Evolutionary conservation across 1,140 invertebrate genomes (phyloP).

Genomic region (Tenebrio molitor): DNA sequence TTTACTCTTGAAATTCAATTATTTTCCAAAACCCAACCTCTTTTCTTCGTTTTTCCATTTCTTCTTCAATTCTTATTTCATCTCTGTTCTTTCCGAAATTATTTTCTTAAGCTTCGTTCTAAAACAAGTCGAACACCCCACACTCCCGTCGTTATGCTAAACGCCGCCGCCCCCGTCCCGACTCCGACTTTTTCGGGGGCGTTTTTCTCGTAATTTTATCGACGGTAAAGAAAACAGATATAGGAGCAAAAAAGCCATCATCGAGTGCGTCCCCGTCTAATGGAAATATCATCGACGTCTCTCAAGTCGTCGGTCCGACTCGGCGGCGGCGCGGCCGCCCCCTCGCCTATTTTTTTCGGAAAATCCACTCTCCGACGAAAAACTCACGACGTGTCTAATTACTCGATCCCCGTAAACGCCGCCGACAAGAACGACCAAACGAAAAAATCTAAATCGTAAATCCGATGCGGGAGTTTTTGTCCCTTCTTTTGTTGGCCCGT

Average conservation of each 20-base stretch:
- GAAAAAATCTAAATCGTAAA: constrained; percentile 18
- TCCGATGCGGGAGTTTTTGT: background rate
- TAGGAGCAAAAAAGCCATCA: too few species aligned
- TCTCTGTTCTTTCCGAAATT: too few species aligned
- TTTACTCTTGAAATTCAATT: too few species aligned
- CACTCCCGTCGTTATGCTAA: too few species aligned
- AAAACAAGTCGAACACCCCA: too few species aligned
- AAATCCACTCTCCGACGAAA: too few species aligned
- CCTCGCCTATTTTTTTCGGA: background rate
- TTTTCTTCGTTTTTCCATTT: too few species aligned
- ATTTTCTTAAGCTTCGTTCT: too few species aligned
- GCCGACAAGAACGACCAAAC: background rate
- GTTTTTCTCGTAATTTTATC: background rate
- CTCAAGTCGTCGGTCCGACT: background rate
- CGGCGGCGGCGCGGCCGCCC: too few species aligned
- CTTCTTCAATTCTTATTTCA: too few species aligned
- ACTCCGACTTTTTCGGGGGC: background rate
- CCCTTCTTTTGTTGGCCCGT: background rate
- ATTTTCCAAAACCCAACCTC: too few species aligned
- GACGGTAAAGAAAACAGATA: background rate
- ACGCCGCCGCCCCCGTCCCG: background rate
- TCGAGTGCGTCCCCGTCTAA: too few species aligned
- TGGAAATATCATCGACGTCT: background rate
- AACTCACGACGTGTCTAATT: background rate
- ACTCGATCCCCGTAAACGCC: background rate